Evolutionary conservation across 2,888 invertebrate species (phyloP).

Genomic region (Campaea margaritaria): DNA sequence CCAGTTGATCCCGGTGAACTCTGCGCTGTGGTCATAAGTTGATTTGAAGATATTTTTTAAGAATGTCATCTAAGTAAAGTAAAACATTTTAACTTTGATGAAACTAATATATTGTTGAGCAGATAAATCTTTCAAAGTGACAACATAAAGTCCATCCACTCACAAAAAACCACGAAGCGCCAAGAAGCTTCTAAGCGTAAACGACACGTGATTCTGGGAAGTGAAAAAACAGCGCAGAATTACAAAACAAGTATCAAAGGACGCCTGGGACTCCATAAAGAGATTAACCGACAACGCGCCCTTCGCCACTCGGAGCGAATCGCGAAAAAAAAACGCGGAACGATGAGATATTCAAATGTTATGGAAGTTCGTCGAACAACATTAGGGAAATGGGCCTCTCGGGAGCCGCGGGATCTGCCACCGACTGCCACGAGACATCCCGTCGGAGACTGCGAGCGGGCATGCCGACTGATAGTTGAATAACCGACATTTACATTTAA

Average conservation of each 20-base stretch:
- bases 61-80: too few relatives aligned
- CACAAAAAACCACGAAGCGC: constrained; percentile 21
- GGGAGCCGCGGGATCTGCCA: constrained; percentile 41
- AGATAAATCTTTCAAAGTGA: too few relatives aligned
- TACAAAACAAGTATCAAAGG: constrained; percentile 33
- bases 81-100: too few relatives aligned
- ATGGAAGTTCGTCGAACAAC: constrained; percentile 66
- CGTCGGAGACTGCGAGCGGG: constrained; percentile 9
- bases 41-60: too few relatives aligned
- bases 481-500: constrained; percentile 39
- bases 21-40: too few relatives aligned
- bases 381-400: constrained; percentile 69
- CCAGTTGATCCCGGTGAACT: too few relatives aligned
- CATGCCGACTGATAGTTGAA: constrained; percentile 24
- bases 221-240: constrained; percentile 28
- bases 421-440: constrained; percentile 30
- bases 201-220: constrained; percentile 16
- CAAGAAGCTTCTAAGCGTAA: constrained; percentile 17
- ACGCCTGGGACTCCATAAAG: constrained; percentile 24
- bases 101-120: too few relatives aligned
- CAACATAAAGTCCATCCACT: constrained; percentile 14
- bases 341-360: constrained; percentile 73
- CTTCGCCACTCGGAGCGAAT: constrained; percentile 4
- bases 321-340: constrained; percentile 57
- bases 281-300: constrained; percentile 31